Evolutionary conservation across 1,140 invertebrate species (phyloP), one percentile per base, ranked within the genome.

Genomic region (Zaprionus taronus): DNA sequence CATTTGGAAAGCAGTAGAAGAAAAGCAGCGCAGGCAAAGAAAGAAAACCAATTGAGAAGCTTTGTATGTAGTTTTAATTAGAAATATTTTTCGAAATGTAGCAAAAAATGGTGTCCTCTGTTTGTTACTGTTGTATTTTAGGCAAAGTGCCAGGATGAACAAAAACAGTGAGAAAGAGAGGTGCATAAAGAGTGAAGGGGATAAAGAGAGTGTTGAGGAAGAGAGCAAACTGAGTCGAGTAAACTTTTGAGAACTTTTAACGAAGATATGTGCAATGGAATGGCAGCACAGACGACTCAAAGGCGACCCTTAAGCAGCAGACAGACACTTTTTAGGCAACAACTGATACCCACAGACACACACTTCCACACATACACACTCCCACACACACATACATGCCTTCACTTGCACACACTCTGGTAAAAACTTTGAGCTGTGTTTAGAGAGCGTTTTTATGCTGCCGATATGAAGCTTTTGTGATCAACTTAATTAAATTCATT

Each of bases 401-500:
- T 12, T 14, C 14, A 38, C 57, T 20, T 5, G n/a, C 51, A 36
- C 7, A 26, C 9, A 34, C 2, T 24, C 15, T 2, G 15, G 49
- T 11, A 7, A 9, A 74, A 76, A 74, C 67, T 87, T 87, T 68
- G 70, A 75, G 79, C 83, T 83, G 80, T 83, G 83, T 60, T 80
- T 87, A 75, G 77, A 75, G 77, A 31, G 62, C 65, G 55, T 67
- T 83, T 87, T 77, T 56, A 70, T 71, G 56, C 41, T 63, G 41
- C 68, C 61, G 55, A 82, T 82, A 67, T 77, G 62, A 56, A 72
- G 81, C 77, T 80, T 73, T 83, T 81, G 83, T 72, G 83, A 85
- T 85, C 79, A 81, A 81, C 82, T 81, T 87, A 87, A 87, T 87
- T 87, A 89, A 87, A 87, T 89, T 89, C 77, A 83, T 83, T 87